A percentile compares a stretch with the other conserved stretches of the same genome.
These are phyloP conservation scores for Drosophila macrothrix DNA, from an alignment of 2,888 invertebrate genomes.

Conservation along the genomic window DNA sequence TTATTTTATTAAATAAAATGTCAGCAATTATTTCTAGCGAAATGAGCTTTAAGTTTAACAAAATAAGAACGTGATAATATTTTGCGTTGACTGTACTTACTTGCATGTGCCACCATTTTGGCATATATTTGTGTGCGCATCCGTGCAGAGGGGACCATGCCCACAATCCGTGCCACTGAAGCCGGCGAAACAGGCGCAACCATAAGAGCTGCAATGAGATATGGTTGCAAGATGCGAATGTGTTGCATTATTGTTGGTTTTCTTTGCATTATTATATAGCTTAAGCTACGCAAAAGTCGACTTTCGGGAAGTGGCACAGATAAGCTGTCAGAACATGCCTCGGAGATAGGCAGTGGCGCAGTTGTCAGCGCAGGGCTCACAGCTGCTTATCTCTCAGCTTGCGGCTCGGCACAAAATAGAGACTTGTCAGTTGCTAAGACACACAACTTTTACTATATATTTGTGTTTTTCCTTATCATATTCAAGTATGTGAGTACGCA, in stretches of 20 bases:
- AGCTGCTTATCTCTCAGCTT: slow-evolving; percentile 42
- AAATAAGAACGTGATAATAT: not conserved
- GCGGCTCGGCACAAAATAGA: slow-evolving; percentile 26
- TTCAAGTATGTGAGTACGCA: slow-evolving; percentile 11
- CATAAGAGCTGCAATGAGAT: slow-evolving; percentile 88
- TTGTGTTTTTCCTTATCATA: slow-evolving; percentile 2
- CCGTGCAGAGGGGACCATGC: slow-evolving; percentile 91
- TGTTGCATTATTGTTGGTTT: slow-evolving; percentile 35
- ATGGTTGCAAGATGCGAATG: slow-evolving; percentile 18
- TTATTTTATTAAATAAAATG: not conserved
- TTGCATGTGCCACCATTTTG: slow-evolving; percentile 94
- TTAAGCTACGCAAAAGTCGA: not conserved
- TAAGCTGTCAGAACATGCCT: slow-evolving; percentile 33
- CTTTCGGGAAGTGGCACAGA: slow-evolving; percentile 12
- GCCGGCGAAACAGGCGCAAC: slow-evolving; percentile 92
- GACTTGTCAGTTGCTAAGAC: slow-evolving; percentile 32
- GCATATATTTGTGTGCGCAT: slow-evolving; percentile 88
- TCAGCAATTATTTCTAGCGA: not conserved
- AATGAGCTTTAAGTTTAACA: not conserved
- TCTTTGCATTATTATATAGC: not conserved
- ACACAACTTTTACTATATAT: slow-evolving; percentile 37
- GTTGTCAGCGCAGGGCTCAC: slow-evolving; percentile 48
- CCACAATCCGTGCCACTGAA: slow-evolving; percentile 92
- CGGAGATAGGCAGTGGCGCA: slow-evolving; percentile 18
- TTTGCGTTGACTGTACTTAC: slow-evolving; percentile 86